These are phyloP conservation scores for Dusona sp. DNA, from an alignment of 2,888 invertebrate genomes.

Conservation along the genomic window DNA sequence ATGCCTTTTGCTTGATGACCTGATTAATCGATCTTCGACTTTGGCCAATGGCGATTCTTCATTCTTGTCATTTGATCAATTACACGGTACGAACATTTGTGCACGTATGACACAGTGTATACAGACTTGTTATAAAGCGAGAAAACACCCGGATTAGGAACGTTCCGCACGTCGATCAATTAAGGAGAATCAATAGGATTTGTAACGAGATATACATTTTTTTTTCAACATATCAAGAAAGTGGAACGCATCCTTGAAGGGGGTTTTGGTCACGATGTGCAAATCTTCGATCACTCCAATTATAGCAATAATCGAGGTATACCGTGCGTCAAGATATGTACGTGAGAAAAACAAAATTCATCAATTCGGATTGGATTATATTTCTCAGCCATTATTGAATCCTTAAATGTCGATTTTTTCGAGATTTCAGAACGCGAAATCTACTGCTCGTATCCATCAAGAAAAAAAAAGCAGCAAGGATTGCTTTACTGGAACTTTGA, in stretches of 20 bases:
- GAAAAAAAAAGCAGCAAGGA: background rate
- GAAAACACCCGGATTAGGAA: slow-evolving; percentile 48
- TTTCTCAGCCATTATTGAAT: background rate
- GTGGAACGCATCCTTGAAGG: slow-evolving; percentile 59
- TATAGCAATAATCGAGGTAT: background rate
- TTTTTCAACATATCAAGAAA: slow-evolving; percentile 60
- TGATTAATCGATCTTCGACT: slow-evolving; percentile 59
- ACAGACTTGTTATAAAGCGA: background rate
- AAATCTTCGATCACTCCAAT: slow-evolving; percentile 18
- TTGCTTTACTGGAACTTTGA: slow-evolving; percentile 6
- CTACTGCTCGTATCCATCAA: background rate
- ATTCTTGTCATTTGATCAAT: slow-evolving; percentile 31
- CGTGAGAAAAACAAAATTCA: slow-evolving; percentile 14
- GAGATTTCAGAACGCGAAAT: slow-evolving; percentile 29
- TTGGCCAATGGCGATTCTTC: slow-evolving; percentile 32
- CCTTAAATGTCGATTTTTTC: slow-evolving; percentile 18
- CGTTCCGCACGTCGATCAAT: slow-evolving; percentile 41
- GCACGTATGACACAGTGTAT: background rate
- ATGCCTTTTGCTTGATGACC: slow-evolving; percentile 39
- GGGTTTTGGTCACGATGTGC: slow-evolving; percentile 20
- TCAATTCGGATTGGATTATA: slow-evolving; percentile 2
- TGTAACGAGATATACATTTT: background rate
- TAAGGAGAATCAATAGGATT: slow-evolving; percentile 39
- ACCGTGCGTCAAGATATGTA: slow-evolving; percentile 16
- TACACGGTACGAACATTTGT: slow-evolving; percentile 1